Base-by-base conservation (phyloP, 1,140 invertebrate genomes). In the Sminthurinus signatus region DNA sequence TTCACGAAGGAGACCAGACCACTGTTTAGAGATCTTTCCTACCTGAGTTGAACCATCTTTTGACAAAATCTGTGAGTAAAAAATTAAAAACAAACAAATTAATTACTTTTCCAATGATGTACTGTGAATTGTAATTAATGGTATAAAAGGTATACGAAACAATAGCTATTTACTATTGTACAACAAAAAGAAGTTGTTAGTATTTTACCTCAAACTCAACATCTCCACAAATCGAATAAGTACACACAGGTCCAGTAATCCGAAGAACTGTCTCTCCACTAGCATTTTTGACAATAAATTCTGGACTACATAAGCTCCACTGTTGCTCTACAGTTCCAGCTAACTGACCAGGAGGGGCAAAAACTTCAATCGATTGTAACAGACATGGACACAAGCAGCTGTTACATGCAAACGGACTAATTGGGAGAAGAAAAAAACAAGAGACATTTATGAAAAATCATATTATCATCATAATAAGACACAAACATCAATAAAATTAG, bases 161-260 rank as follows among this genome's bases (percentile, higher is more conserved):
- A 54, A 54, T 8, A 28, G 51, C 10, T 23, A 55, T 55, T 31
- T 55, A 14, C 17, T 14, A n/a, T 58, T 29, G 32, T 25, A 48
- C 28, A 2, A 19, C 15, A 8, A 27, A 21, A 36, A 23, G n/a
- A n/a, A n/a, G n/a, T n/a, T n/a, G n/a, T n/a, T n/a, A n/a, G n/a
- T n/a, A n/a, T n/a, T n/a, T 46, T 57, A 84, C 81, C 70, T 85
- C 76, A 76, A 86, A 86, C 69, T 80, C 84, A 1, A 92, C 86
- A 73, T 91, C 86, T 12, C 88, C 88, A 77, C 88, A 93, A 28
- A 91, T 81, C 46, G 83, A 85, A 73, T 83, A 86, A 0, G 87
- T 88, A 76, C 88, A 91, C 43, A 89, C 76, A 0, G 93, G 91
- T 4, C 92, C 93, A 75, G 90, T 86, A 70, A 96, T 88, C 63